Evolutionary conservation across 2,113 vertebrate genomes (phyloP).

Genomic region (Bettongia penicillata): DNA sequence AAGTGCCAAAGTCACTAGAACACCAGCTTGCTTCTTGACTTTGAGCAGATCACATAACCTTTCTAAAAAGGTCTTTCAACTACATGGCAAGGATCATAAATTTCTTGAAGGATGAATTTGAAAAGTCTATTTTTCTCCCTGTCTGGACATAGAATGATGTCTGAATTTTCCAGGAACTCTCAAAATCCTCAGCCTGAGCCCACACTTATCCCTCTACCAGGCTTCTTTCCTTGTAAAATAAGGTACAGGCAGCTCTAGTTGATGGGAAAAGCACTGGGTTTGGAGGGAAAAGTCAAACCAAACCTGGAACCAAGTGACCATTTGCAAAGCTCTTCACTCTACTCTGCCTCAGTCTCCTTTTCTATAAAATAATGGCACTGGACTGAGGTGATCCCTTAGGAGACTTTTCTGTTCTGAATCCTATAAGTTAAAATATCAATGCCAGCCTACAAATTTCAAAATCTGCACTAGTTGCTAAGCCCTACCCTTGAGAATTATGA

Average conservation of each 20-base stretch:
- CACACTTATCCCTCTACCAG: background rate
- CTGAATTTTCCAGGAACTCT: background rate
- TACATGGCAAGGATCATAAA: conserved; percentile 5
- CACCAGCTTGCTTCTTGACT: background rate
- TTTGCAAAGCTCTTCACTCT: background rate
- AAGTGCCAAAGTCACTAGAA: background rate
- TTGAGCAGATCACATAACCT: conserved; percentile 27
- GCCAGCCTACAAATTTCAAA: background rate
- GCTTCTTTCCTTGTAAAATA: background rate
- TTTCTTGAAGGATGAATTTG: background rate
- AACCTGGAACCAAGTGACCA: background rate
- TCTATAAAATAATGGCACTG: background rate
- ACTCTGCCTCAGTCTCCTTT: background rate
- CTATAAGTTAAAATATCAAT: background rate
- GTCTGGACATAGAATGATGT: background rate
- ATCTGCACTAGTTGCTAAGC: background rate
- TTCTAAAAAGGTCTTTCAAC: conserved; percentile 48
- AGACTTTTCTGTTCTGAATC: background rate
- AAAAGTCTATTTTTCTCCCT: background rate
- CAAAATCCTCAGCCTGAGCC: background rate
- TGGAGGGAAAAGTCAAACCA: background rate
- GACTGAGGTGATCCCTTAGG: background rate
- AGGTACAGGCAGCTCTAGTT: background rate
- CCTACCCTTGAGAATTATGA: background rate
- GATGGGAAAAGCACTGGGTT: background rate